A percentile compares a stretch with the other conserved stretches of the same genome.
phyloP scores from a whole-genome alignment of 2,113 vertebrate genomes.

The Nyctereutes procyonoides region DNA sequence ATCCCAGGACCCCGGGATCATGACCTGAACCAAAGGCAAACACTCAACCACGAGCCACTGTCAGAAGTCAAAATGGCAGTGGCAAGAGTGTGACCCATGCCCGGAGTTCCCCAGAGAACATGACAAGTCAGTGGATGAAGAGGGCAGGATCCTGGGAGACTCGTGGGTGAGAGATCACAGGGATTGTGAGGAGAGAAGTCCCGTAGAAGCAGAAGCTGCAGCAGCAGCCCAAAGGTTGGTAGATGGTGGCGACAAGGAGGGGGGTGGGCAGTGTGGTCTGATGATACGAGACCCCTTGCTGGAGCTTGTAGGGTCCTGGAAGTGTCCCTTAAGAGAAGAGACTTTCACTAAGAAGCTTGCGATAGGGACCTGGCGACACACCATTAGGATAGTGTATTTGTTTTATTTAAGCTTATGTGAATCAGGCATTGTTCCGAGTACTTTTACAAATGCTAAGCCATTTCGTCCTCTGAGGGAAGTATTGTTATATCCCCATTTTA shows the following conservation, averaged over 20 bases:
- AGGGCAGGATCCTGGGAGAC: background rate
- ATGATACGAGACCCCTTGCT: background rate
- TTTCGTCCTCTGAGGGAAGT: background rate
- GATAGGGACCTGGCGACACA: background rate
- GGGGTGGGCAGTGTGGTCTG: background rate
- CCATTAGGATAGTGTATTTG: background rate
- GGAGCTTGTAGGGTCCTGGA: background rate
- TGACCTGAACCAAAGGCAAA: no score
- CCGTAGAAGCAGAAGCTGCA: no score
- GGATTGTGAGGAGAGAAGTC: background rate
- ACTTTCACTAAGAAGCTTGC: background rate
- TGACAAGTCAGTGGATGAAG: background rate
- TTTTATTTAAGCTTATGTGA: background rate
- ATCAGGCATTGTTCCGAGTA: background rate
- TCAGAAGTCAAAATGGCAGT: background rate
- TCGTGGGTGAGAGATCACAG: background rate
- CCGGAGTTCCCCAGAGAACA: background rate
- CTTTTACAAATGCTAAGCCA: background rate
- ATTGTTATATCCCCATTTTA: background rate
- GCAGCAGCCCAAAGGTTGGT: fast-evolving
- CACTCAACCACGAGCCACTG: no score
- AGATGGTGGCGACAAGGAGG: no score
- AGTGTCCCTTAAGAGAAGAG: background rate
- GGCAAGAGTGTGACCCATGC: background rate
- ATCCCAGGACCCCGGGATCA: no score